Evolutionary conservation across 2,113 vertebrate species (phyloP), one percentile per base, ranked within the genome.

Genomic region (Nicator chloris): DNA sequence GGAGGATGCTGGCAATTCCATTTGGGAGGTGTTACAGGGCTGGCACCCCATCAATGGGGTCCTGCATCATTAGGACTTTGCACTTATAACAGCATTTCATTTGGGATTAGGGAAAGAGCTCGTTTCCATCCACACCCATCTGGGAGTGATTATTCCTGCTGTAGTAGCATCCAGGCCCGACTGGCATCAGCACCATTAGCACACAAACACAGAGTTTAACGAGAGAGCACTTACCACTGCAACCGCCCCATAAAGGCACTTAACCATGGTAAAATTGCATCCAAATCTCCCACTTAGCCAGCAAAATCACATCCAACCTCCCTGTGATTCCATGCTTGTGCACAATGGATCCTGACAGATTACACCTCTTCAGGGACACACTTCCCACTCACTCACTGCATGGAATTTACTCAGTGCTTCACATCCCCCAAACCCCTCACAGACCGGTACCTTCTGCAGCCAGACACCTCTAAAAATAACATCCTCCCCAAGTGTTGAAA

Each of bases 401-500:
- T 8, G 0, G 15, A 54, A 12, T 23, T 50, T 6, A 9, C 50
- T 28, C 5, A 0, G 37, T 0, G 79, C 50, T 65, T 22, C 14
- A 5, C 73, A 9, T 4, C 23, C 63, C 22, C 90, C 30, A 27
- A 47, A 45, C 15, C 5, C 80, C 90, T 15, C 77, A 24, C 28
- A 13, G 2, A 3, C 3, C 2, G 1, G 18, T 63, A 97, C 86
- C 94, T 95, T 68, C n/a, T 3, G 10, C 94, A 92, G 92, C 61
- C 96, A 96, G 88, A 54, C 69, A 86, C 92, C 92, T 93, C 96
- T 65, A 91, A 66, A 94, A 96, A 95, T 78, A 92, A 93, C 91
- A 94, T 45, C 92, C 73, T 75, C 89, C 19, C 20, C 2, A 39
- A 93, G 94, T 61, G 95, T 9, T 96, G 92, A 96, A 92, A 96